Conservation (phyloP, 2,113 vertebrate species). For the Charina bottae region DNA sequence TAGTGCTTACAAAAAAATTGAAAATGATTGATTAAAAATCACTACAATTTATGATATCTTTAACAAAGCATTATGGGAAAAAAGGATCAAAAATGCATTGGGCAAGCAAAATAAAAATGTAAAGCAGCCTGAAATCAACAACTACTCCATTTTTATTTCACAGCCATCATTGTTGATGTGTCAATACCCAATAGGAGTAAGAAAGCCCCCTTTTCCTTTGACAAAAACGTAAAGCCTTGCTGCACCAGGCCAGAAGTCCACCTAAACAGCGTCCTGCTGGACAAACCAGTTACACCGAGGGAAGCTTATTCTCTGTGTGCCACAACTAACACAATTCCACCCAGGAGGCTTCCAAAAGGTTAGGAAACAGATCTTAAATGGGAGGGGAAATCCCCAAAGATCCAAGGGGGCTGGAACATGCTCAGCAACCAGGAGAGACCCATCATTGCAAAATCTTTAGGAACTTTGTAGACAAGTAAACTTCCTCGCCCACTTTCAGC, state of each 20-base stretch:
- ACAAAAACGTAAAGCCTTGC: not conserved
- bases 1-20: not conserved
- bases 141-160: not conserved
- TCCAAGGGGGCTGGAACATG: not conserved
- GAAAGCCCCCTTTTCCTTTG: no score
- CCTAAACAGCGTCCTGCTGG: not conserved
- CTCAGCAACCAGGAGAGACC: not conserved
- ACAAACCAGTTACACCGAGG: no score
- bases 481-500: no score
- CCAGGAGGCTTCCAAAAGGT: not conserved
- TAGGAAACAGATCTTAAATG: not conserved
- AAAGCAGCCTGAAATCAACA: not conserved
- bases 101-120: not conserved
- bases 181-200: not conserved
- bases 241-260: not conserved
- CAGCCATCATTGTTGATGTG: not conserved
- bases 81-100: not conserved
- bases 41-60: not conserved
- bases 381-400: no score
- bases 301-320: no score
- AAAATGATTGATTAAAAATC: not conserved
- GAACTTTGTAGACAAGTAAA: no score
- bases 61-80: not conserved
- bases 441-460: no score
- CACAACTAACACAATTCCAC: not conserved